Percentiles rank a stretch among this genome's conserved stretches.
phyloP scores from a whole-genome alignment of 53 echinoderm and acorn worm genomes.

The Pentamera pediparva region DNA sequence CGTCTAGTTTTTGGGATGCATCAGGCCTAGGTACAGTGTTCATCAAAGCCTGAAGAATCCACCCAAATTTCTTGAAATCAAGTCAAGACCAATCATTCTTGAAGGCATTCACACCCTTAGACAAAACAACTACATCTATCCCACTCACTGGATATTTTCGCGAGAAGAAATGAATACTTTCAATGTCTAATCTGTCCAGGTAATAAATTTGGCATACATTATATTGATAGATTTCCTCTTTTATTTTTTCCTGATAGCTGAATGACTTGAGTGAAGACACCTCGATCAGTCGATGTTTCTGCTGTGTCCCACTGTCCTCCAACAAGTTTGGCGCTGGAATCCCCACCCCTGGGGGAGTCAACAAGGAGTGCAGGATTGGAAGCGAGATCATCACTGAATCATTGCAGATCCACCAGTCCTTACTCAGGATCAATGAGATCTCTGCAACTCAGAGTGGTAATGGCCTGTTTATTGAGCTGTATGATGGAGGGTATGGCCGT shows the following conservation, averaged over 20 bases:
- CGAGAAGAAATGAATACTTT: not conserved
- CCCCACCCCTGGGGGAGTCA: constrained; percentile 57
- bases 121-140: not conserved
- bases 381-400: constrained; percentile 63
- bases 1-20: too few relatives aligned
- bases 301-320: constrained; percentile 45
- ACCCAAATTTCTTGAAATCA: too few relatives aligned
- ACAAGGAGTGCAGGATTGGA: constrained; percentile 53
- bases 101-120: not conserved
- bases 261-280: constrained; percentile 22
- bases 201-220: too few relatives aligned
- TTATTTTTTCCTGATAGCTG: too few relatives aligned
- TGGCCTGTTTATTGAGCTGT: constrained; percentile 64
- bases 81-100: too few relatives aligned
- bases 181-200: not conserved
- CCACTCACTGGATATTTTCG: not conserved
- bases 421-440: constrained; percentile 70
- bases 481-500: constrained; percentile 43
- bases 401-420: constrained; percentile 42
- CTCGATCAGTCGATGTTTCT: constrained; percentile 77
- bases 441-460: not conserved
- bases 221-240: too few relatives aligned
- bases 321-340: constrained; percentile 63
- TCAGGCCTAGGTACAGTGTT: too few relatives aligned
- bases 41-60: too few relatives aligned